Evolutionary conservation across 2,888 invertebrate species (phyloP).

Genomic region (Microctonus aethiopoides): DNA sequence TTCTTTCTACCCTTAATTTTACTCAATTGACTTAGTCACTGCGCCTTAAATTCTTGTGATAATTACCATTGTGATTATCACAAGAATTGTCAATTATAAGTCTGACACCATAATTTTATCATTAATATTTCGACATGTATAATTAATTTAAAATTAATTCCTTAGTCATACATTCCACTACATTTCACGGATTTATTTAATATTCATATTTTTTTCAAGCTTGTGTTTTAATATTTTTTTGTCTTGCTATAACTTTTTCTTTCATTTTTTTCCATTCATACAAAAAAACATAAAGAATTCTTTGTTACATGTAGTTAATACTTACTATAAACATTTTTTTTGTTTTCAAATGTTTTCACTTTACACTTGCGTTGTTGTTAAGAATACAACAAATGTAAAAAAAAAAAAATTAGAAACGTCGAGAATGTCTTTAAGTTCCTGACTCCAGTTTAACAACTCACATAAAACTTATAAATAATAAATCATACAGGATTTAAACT

Average conservation of each 20-base stretch:
- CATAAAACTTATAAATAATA: not conserved
- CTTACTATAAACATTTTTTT: not conserved
- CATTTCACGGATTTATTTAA: not conserved
- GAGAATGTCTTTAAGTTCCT: not conserved
- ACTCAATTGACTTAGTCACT: slow-evolving; percentile 34
- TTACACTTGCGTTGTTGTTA: not conserved
- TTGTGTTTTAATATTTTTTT: too few species aligned
- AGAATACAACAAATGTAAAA: not conserved
- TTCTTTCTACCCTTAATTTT: slow-evolving; percentile 32
- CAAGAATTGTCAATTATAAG: not conserved
- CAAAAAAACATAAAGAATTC: not conserved
- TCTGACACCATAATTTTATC: not conserved
- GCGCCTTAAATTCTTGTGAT: slow-evolving; percentile 19
- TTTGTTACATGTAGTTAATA: not conserved
- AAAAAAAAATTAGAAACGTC: not conserved
- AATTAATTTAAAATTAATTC: not conserved
- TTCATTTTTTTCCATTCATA: not conserved
- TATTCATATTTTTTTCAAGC: not conserved
- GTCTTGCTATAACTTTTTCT: not conserved
- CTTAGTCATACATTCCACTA: not conserved
- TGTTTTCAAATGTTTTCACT: not conserved
- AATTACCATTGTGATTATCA: not conserved
- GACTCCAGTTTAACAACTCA: not conserved
- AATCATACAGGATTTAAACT: not conserved
- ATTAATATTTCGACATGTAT: not conserved